A percentile compares a stretch with the other conserved stretches of the same genome.
Evolutionary conservation across 2,113 vertebrate species (phyloP).

Genomic region (Mola mola): DNA sequence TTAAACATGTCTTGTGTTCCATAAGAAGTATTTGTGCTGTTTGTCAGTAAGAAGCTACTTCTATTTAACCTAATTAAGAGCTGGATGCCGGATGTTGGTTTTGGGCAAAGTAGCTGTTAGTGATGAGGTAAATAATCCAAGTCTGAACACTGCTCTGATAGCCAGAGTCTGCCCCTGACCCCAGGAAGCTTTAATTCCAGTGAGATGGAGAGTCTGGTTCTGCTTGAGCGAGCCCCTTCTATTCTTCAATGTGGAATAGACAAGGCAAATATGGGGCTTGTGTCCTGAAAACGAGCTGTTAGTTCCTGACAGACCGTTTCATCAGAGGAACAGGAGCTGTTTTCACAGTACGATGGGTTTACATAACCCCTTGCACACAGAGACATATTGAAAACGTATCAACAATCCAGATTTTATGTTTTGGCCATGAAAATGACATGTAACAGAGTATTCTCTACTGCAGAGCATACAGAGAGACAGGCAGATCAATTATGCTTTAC

Average conservation of each 20-base stretch:
- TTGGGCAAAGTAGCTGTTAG: slow-evolving; percentile 20
- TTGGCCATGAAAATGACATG: not conserved
- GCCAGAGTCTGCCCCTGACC: slow-evolving; percentile 48
- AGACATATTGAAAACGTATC: slow-evolving; percentile 13
- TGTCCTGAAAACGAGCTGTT: slow-evolving; percentile 60
- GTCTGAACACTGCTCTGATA: slow-evolving; percentile 34
- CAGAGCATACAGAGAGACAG: not conserved
- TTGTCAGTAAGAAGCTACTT: not conserved
- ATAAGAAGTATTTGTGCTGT: not conserved
- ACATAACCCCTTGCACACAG: slow-evolving; percentile 31
- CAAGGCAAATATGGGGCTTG: slow-evolving; percentile 64
- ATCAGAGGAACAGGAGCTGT: slow-evolving; percentile 51
- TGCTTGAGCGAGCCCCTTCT: slow-evolving; percentile 49
- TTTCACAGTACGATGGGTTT: slow-evolving; percentile 62
- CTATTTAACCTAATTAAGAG: slow-evolving; percentile 1
- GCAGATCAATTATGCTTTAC: slow-evolving; percentile 1
- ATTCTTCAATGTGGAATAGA: slow-evolving; percentile 44
- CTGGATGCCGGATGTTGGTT: slow-evolving; percentile 16
- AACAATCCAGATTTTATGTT: slow-evolving; percentile 5
- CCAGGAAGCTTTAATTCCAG: slow-evolving; percentile 57
- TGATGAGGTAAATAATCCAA: slow-evolving; percentile 35
- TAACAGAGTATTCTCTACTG: not conserved
- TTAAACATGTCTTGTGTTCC: not conserved
- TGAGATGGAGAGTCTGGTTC: slow-evolving; percentile 48
- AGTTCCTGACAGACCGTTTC: slow-evolving; percentile 59